Evolutionary conservation across 2,113 vertebrate genomes (phyloP).

Genomic region (Anguilla rostrata): DNA sequence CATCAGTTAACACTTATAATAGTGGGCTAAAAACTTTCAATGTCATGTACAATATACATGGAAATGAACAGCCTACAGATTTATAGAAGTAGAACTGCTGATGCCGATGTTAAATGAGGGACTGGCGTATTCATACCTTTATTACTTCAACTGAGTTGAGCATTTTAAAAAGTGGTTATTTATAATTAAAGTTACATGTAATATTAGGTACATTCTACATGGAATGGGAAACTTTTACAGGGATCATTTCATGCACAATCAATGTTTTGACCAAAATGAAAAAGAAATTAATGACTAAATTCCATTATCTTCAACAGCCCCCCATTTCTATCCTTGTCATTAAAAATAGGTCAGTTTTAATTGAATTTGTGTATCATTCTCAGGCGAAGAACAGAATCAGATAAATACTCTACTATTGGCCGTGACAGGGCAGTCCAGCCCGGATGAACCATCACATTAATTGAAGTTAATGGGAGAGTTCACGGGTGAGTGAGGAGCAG

Average conservation of each 20-base stretch:
- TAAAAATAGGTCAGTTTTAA: constrained; percentile 73
- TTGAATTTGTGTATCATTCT: constrained; percentile 70
- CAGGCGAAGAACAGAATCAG: constrained; percentile 67
- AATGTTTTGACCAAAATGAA: neutral
- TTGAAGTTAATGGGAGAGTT: constrained; percentile 71
- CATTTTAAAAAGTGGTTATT: neutral
- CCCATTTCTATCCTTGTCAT: constrained; percentile 17
- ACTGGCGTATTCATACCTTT: neutral
- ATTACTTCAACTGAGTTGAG: neutral
- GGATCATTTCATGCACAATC: neutral
- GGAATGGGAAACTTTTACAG: constrained; percentile 57
- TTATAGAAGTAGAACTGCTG: neutral
- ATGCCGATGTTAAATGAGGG: neutral
- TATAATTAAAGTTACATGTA: neutral
- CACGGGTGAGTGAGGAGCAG: constrained; percentile 42
- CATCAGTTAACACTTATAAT: neutral
- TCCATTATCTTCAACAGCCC: neutral
- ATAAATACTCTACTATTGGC: constrained; percentile 56
- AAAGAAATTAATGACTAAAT: constrained; percentile 56
- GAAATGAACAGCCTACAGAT: neutral
- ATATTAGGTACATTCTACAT: constrained; percentile 18
- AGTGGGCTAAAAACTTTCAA: neutral
- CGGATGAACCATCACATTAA: constrained; percentile 70
- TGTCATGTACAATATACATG: neutral
- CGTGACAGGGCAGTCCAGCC: constrained; percentile 61